Conservation (phyloP, 2,797 vertebrate species). For the Ctenopoma multispine region DNA sequence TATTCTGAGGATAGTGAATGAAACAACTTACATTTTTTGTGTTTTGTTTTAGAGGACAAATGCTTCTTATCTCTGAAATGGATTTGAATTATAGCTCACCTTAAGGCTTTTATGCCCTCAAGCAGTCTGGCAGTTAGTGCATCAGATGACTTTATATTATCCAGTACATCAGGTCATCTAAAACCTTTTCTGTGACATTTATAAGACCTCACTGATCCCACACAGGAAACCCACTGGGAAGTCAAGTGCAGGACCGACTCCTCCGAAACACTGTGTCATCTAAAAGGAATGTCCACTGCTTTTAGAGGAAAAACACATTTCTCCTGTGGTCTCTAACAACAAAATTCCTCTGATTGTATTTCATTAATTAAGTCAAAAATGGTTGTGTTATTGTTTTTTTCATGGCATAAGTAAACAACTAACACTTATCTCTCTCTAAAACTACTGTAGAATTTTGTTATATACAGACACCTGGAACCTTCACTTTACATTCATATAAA, state of each 20-base stretch:
- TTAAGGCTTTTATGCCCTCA: slow-evolving; percentile 31
- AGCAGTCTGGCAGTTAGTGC: slow-evolving; percentile 41
- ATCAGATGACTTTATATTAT: slow-evolving; percentile 28
- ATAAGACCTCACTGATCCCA: slow-evolving; percentile 63
- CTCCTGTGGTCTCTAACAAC: slow-evolving; percentile 6
- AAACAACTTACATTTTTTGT: neutral
- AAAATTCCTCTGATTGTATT: slow-evolving; percentile 24
- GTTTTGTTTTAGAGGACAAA: neutral
- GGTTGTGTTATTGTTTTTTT: neutral
- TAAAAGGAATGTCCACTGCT: slow-evolving; percentile 48
- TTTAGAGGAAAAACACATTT: slow-evolving; percentile 39
- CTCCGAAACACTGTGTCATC: slow-evolving; percentile 51
- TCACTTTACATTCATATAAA: neutral
- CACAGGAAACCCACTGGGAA: slow-evolving; percentile 44
- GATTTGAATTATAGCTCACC: slow-evolving; percentile 38
- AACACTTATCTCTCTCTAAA: too few species aligned
- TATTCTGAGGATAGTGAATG: too few species aligned
- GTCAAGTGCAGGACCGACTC: slow-evolving; percentile 51
- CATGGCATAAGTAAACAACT: too few species aligned
- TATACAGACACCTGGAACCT: neutral
- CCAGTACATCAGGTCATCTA: slow-evolving; percentile 50
- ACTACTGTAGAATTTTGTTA: too few species aligned
- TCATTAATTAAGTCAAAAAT: slow-evolving; percentile 8
- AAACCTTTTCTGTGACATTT: slow-evolving; percentile 68
- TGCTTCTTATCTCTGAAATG: slow-evolving; percentile 37